Evolutionary conservation across 2,113 vertebrate species (phyloP).

Genomic region (Malaclemys terrapin): DNA sequence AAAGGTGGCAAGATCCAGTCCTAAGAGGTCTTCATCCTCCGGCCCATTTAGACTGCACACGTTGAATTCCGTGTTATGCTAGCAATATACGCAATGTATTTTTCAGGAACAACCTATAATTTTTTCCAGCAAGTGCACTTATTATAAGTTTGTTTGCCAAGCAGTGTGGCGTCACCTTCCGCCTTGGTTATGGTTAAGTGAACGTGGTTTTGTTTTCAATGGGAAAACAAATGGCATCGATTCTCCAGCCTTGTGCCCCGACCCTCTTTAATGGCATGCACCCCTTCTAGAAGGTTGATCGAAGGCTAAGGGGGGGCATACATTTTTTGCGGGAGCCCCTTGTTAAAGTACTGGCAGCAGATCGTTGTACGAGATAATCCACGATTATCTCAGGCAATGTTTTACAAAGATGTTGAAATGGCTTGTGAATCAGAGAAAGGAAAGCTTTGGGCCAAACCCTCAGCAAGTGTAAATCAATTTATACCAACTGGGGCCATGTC

Average conservation of each 20-base stretch:
- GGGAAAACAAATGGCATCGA: conserved; percentile 20
- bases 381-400: conserved; percentile 39
- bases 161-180: neutral
- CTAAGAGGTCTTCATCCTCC: neutral
- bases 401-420: conserved; percentile 46
- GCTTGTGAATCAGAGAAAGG: conserved; percentile 28
- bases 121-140: conserved; percentile 47
- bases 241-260: neutral
- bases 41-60: neutral
- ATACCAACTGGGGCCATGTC: neutral
- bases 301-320: neutral
- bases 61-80: conserved; percentile 1
- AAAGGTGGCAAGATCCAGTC: neutral
- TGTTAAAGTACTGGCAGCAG: neutral
- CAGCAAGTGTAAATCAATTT: conserved; percentile 49
- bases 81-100: neutral
- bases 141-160: conserved; percentile 34
- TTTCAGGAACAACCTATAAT: conserved; percentile 22
- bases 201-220: conserved; percentile 26
- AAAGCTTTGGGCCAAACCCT: conserved; percentile 42
- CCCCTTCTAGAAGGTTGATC: conserved; percentile 32
- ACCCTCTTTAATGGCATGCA: neutral
- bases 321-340: neutral
- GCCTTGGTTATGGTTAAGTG: conserved; percentile 16
- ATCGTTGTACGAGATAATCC: conserved; percentile 40